Conservation (phyloP, 2,888 invertebrate genomes). For the Diarsia brunnea region DNA sequence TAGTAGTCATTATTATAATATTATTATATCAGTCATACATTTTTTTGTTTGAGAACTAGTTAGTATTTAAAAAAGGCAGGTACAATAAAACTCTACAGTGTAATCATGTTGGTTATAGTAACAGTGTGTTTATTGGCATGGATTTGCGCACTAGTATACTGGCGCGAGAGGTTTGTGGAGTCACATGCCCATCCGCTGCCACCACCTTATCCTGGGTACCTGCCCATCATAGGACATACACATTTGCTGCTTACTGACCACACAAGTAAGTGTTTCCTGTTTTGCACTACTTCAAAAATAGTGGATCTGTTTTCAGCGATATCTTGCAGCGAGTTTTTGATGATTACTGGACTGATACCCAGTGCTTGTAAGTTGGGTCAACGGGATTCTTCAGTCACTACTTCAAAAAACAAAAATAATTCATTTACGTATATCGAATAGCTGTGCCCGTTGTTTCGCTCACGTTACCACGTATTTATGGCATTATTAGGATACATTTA, state of each 20-base stretch:
- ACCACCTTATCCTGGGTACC: not conserved
- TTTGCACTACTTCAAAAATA: too few species aligned
- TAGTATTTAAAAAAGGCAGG: not conserved
- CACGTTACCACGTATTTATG: too few species aligned
- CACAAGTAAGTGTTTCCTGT: not conserved
- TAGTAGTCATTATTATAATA: not conserved
- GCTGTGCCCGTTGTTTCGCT: too few species aligned
- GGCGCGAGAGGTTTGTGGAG: not conserved
- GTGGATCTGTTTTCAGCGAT: too few species aligned
- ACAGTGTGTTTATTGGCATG: not conserved
- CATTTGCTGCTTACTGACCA: not conserved
- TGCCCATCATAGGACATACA: constrained; percentile 11
- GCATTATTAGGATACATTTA: too few species aligned
- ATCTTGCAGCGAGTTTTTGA: too few species aligned
- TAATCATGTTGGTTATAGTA: constrained; percentile 4
- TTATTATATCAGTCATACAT: too few species aligned
- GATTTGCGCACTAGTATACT: not conserved
- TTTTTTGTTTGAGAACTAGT: not conserved
- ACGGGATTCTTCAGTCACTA: too few species aligned
- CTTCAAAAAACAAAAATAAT: too few species aligned
- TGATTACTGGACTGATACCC: too few species aligned
- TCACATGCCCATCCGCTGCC: constrained; percentile 18
- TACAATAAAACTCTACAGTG: not conserved
- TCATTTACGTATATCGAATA: too few species aligned
- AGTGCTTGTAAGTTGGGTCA: too few species aligned